Conservation (phyloP, 2,797 vertebrate genomes). For the Anabas testudineus region DNA sequence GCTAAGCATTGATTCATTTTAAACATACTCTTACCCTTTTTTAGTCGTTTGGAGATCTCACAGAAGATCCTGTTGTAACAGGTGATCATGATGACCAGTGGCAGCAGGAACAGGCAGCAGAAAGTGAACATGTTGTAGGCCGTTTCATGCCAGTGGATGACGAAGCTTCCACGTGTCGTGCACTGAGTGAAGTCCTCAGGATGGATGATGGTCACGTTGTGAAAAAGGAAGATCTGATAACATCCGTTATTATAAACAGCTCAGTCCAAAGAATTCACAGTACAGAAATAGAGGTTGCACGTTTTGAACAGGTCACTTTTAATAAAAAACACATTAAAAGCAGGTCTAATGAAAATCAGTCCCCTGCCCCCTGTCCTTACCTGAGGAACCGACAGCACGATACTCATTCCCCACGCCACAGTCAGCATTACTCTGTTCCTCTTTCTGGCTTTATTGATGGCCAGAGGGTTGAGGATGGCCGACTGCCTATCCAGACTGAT, state of each 20-base stretch:
- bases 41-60: slow-evolving; percentile 89
- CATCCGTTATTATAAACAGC: too few relatives aligned
- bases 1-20: too few relatives aligned
- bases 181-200: slow-evolving; percentile 91
- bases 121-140: slow-evolving; percentile 93
- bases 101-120: slow-evolving; percentile 89
- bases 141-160: slow-evolving; percentile 87
- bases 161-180: slow-evolving; percentile 88
- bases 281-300: too few relatives aligned
- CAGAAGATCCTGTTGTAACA: slow-evolving; percentile 90
- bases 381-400: slow-evolving; percentile 86
- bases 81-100: slow-evolving; percentile 90
- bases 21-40: slow-evolving; percentile 84
- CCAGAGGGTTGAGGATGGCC: slow-evolving; percentile 87
- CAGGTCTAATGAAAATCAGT: not conserved
- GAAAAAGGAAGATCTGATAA: slow-evolving; percentile 88
- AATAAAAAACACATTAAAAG: not conserved
- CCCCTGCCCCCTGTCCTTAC: slow-evolving; percentile 63
- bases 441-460: slow-evolving; percentile 80
- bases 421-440: slow-evolving; percentile 87
- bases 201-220: slow-evolving; percentile 82
- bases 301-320: not conserved
- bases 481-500: slow-evolving; percentile 90
- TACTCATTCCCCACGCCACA: slow-evolving; percentile 86
- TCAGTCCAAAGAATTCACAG: too few relatives aligned